These are phyloP conservation scores for Holacanthus passer DNA, from an alignment of 2,113 vertebrate species.

Conservation along the genomic window DNA sequence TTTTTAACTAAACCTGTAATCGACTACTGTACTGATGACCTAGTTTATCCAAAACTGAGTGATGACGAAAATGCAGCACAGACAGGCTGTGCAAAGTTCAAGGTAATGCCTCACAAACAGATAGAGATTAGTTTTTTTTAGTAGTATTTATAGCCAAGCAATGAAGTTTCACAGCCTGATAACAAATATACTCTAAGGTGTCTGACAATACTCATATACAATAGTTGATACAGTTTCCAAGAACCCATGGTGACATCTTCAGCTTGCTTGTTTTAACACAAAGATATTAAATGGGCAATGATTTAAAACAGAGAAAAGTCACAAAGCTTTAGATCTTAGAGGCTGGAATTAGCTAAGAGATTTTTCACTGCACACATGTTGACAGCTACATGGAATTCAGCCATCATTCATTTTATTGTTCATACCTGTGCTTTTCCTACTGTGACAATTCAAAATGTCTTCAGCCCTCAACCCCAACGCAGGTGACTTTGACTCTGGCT, in stretches of 20 bases:
- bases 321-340: no score
- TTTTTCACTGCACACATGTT: no score
- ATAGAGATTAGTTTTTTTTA: no score
- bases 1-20: neutral
- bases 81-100: neutral
- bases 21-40: neutral
- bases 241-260: neutral
- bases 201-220: neutral
- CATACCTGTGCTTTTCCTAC: no score
- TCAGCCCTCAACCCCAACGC: no score
- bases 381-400: no score
- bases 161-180: neutral
- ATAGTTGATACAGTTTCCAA: neutral
- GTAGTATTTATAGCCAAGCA: neutral
- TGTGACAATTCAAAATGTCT: no score
- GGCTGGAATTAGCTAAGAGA: no score
- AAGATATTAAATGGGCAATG: neutral
- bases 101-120: neutral
- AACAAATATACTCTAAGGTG: neutral
- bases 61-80: neutral
- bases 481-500: no score
- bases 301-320: neutral
- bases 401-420: no score
- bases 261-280: neutral
- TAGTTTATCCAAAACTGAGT: neutral